Percentiles rank a stretch among this genome's conserved stretches.
These are phyloP conservation scores for Delia radicum DNA, from an alignment of 1,140 invertebrate genomes.

Conservation along the genomic window DNA sequence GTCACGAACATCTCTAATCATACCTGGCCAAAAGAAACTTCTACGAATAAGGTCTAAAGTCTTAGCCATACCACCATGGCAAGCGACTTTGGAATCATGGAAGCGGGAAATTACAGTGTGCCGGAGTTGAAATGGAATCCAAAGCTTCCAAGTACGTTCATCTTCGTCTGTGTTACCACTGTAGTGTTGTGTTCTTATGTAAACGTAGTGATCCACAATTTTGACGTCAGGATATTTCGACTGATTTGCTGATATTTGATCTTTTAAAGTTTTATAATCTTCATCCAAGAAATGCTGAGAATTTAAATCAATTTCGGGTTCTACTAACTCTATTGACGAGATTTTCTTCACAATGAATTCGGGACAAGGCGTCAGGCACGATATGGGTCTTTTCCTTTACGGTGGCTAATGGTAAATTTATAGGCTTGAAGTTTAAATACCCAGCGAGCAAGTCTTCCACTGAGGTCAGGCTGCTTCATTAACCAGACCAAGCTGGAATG, in stretches of 20 bases:
- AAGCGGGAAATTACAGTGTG: background rate
- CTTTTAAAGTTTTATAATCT: background rate
- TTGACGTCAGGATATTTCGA: background rate
- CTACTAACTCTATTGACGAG: background rate
- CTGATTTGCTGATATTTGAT: background rate
- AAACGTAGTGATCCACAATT: conserved; percentile 2
- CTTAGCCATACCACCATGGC: conserved; percentile 1
- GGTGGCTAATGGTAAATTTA: conserved; percentile 3
- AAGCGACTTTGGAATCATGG: background rate
- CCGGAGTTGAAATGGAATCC: background rate
- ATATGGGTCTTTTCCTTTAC: background rate
- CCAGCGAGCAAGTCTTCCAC: conserved; percentile 44
- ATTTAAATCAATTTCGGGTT: background rate
- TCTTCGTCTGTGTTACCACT: background rate
- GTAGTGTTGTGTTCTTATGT: background rate
- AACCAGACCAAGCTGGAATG: conserved; percentile 37
- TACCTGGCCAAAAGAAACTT: background rate
- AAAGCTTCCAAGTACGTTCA: background rate
- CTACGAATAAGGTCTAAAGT: conserved; percentile 1
- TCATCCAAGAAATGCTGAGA: background rate
- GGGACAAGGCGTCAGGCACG: background rate
- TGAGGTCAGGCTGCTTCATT: conserved; percentile 35
- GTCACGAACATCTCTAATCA: background rate
- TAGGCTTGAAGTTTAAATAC: background rate
- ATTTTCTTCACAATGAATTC: background rate